These are phyloP conservation scores for Poliocrania exsul DNA, from an alignment of 2,797 vertebrate species.

Conservation along the genomic window DNA sequence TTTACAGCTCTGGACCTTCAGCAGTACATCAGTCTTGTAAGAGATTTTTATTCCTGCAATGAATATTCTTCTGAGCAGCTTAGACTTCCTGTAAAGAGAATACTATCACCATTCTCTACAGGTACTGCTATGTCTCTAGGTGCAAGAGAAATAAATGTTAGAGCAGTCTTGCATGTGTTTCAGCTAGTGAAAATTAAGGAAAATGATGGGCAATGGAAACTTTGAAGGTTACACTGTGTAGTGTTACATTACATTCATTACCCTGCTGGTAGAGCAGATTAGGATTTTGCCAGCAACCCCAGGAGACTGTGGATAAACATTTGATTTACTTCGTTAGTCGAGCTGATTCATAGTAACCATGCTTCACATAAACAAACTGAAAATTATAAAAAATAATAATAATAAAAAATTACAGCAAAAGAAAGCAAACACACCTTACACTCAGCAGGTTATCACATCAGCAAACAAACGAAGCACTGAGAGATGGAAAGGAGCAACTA, in stretches of 20 bases:
- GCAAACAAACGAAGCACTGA: neutral
- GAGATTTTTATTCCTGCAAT: neutral
- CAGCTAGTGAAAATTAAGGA: neutral
- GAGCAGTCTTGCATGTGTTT: neutral
- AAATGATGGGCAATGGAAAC: neutral
- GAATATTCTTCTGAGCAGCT: neutral
- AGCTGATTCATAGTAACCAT: constrained; percentile 17
- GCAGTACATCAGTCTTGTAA: neutral
- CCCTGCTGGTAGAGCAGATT: neutral
- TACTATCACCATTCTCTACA: neutral
- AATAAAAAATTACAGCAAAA: neutral
- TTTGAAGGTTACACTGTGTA: neutral
- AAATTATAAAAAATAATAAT: neutral
- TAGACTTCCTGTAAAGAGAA: neutral
- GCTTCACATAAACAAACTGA: constrained; percentile 37
- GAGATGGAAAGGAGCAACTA: neutral
- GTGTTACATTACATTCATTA: neutral
- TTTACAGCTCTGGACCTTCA: neutral
- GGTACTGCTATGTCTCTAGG: neutral
- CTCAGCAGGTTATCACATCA: neutral
- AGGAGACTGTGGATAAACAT: neutral
- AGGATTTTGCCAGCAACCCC: neutral
- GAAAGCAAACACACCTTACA: neutral
- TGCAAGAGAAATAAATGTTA: neutral
- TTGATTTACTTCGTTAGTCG: constrained; percentile 35